A percentile compares a stretch with the other conserved stretches of the same genome.
phyloP scores from a whole-genome alignment of 2,888 invertebrate species.

The Andrena chrysosceles region DNA sequence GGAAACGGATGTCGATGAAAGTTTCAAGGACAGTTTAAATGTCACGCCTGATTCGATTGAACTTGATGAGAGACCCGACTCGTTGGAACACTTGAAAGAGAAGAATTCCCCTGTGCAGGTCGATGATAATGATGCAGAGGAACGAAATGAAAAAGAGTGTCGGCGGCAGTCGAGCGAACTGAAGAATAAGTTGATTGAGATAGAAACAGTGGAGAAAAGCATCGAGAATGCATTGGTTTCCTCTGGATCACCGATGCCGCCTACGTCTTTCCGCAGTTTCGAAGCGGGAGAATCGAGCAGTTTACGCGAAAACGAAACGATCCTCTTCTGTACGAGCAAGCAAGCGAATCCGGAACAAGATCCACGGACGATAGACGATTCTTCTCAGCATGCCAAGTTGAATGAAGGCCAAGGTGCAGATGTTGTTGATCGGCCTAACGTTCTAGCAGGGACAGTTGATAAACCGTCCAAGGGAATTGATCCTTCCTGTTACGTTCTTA shows the following conservation, averaged over 20 bases:
- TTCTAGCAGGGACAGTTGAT: background rate
- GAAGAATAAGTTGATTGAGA: constrained; percentile 71
- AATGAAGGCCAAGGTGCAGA: background rate
- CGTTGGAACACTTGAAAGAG: constrained; percentile 64
- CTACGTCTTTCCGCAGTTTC: background rate
- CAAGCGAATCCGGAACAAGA: background rate
- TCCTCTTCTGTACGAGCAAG: background rate
- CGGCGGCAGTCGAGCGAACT: constrained; percentile 48
- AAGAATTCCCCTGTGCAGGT: constrained; percentile 6
- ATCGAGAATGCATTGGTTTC: constrained; percentile 68
- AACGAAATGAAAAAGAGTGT: background rate
- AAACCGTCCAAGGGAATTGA: background rate
- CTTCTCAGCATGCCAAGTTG: no score
- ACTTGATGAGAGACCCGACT: constrained; percentile 72
- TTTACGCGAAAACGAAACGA: no score
- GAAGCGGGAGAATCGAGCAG: background rate
- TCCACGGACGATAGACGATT: no score
- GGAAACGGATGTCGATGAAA: constrained; percentile 54
- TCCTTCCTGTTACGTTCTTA: constrained; percentile 74
- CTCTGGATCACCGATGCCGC: background rate
- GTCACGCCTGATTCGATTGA: constrained; percentile 75
- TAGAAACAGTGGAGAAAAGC: constrained; percentile 70
- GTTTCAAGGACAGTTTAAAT: constrained; percentile 86
- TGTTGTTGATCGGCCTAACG: background rate
- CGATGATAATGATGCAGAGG: background rate